Conservation (phyloP, 2,113 vertebrate species). For the Clupea harengus region DNA sequence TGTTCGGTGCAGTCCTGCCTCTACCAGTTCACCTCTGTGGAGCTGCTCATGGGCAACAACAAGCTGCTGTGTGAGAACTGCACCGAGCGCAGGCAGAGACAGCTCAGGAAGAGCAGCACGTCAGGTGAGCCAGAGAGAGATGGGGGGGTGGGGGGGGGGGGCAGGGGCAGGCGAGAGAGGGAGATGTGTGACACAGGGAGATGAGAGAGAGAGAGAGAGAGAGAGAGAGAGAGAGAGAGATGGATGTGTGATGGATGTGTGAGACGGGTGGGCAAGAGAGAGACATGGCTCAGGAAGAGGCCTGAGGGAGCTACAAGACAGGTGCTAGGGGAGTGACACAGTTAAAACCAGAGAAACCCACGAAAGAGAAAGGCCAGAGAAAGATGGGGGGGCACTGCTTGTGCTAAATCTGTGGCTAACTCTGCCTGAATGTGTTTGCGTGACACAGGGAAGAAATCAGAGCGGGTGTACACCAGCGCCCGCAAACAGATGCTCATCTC, state of each 20-base stretch:
- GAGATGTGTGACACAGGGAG: neutral
- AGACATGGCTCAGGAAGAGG: neutral
- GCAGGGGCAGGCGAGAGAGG: neutral
- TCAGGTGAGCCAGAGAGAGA: conserved; percentile 67
- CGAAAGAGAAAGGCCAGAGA: too few species aligned
- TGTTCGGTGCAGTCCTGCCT: conserved; percentile 97
- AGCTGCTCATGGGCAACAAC: conserved; percentile 97
- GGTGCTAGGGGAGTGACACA: neutral
- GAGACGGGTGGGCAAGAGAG: neutral
- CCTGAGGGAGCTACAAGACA: too few species aligned
- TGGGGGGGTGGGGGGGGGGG: neutral
- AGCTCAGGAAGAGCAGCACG: conserved; percentile 72
- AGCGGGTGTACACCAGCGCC: conserved; percentile 90
- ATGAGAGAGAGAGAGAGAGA: neutral
- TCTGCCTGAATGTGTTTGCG: conserved; percentile 19
- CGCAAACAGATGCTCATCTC: conserved; percentile 95
- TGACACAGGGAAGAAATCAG: conserved; percentile 81
- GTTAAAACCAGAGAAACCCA: too few species aligned
- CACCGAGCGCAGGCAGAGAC: conserved; percentile 80
- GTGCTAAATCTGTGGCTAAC: neutral
- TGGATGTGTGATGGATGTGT: too few species aligned
- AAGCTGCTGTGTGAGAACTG: conserved; percentile 94
- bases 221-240: too few species aligned
- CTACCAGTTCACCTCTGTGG: conserved; percentile 93
- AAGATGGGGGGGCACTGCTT: too few species aligned